Base-by-base conservation (phyloP, 2,113 vertebrate genomes). In the Sorex araneus region DNA sequence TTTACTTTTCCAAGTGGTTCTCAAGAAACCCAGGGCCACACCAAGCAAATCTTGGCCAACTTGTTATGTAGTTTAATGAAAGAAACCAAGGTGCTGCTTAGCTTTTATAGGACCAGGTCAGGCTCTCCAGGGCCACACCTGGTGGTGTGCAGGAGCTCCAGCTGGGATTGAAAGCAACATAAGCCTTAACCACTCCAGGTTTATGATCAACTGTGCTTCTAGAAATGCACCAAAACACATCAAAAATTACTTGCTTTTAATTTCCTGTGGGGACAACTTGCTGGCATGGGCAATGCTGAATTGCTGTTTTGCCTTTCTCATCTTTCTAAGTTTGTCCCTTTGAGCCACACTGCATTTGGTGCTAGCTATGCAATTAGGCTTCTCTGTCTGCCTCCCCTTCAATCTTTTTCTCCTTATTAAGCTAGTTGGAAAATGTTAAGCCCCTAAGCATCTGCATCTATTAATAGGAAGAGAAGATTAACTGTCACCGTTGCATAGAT, bases 401-500 rank as follows among this genome's bases (percentile, higher is more conserved):
- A 92, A n/a, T 89, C 36, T 77, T 95, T 94, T 82, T 80, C 79
- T 89, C 87, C 94, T 94, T 95, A 95, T 95, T 95, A 96, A 90
- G 75, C 95, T 84, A 82, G 34, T 82, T 95, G 90, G 91, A 95
- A 96, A 96, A 96, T 90, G 92, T 95, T 96, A 96, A 97, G 82
- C 93, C 96, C 94, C 50, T 75, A 93, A 96, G 95, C 95, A 95
- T 79, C 82, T 94, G 94, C 92, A 95, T 95, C 89, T 97, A 96
- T 97, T 97, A 95, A 96, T 91, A 95, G 94, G 82, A 94, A 93
- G 40, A 81, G 93, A 80, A 97, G 91, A 96, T 96, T 94, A 95
- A 89, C 93, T 95, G 95, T 96, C 92, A 93, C 89, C 70, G 18
- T 91, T 90, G 81, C 82, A 95, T 60, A 94, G 91, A 95, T 89